Conservation (phyloP, 2,888 invertebrate genomes). For the Harmothoe impar region DNA sequence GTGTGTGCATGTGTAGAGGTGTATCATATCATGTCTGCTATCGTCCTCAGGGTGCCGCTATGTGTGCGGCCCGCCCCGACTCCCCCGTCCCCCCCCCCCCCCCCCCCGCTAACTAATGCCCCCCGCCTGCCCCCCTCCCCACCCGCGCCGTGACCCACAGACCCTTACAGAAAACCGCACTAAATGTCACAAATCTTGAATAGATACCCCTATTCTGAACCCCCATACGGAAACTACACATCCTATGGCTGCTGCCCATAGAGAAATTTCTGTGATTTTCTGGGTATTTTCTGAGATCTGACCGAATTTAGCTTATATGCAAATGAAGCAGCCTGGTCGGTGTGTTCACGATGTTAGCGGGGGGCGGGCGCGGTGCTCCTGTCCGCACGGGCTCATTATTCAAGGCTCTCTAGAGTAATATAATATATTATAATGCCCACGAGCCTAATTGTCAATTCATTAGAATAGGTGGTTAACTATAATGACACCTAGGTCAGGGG, state of each 20-base stretch:
- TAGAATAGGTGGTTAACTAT: too few relatives aligned
- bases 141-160: neutral
- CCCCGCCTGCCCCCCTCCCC: neutral
- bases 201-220: neutral
- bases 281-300: neutral
- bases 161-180: too few relatives aligned
- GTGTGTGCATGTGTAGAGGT: too few relatives aligned
- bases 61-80: neutral
- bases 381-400: too few relatives aligned
- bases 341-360: too few relatives aligned
- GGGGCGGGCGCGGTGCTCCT: too few relatives aligned
- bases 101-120: neutral
- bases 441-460: too few relatives aligned
- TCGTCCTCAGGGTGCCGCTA: too few relatives aligned
- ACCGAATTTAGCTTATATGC: slow-evolving; percentile 52
- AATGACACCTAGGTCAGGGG: too few relatives aligned
- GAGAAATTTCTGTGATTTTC: neutral
- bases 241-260: neutral
- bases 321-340: slow-evolving; percentile 19
- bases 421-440: too few relatives aligned
- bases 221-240: neutral
- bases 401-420: too few relatives aligned
- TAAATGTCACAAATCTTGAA: slow-evolving; percentile 3
- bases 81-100: neutral
- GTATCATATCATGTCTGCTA: too few relatives aligned